These are phyloP conservation scores for Hippocampus zosterae DNA, from an alignment of 2,113 vertebrate species.

Conservation along the genomic window DNA sequence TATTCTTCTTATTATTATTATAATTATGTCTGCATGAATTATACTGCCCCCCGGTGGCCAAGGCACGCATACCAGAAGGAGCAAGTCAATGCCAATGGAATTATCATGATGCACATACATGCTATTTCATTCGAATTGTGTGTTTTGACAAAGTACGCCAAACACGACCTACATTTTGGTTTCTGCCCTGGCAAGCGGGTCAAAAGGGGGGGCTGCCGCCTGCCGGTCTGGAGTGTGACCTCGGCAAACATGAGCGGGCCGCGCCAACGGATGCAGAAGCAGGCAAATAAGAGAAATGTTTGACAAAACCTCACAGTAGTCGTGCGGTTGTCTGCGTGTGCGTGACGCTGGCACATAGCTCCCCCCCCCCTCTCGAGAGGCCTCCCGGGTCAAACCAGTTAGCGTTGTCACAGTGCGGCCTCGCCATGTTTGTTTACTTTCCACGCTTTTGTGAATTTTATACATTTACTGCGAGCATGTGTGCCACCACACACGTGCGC, in stretches of 20 bases:
- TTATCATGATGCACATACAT: too few species aligned
- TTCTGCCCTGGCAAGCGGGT: not conserved
- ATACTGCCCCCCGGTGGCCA: not conserved
- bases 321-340: not conserved
- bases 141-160: too few species aligned
- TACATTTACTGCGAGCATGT: slow-evolving; percentile 20
- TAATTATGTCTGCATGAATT: not conserved
- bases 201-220: not conserved
- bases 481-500: not conserved
- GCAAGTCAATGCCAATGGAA: too few species aligned
- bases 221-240: not conserved
- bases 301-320: not conserved
- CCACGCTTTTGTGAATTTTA: slow-evolving; percentile 17
- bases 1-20: too few species aligned
- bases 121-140: too few species aligned
- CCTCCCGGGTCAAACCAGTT: slow-evolving; percentile 62
- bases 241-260: not conserved
- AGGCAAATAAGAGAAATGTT: not conserved
- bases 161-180: too few species aligned
- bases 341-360: slow-evolving; percentile 37
- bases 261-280: not conserved
- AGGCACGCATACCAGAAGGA: not conserved
- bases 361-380: slow-evolving; percentile 44
- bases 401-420: slow-evolving; percentile 60
- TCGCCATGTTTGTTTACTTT: slow-evolving; percentile 53